These are phyloP conservation scores for Takifugu rubripes DNA, from an alignment of 2,797 vertebrate species.

Conservation along the genomic window DNA sequence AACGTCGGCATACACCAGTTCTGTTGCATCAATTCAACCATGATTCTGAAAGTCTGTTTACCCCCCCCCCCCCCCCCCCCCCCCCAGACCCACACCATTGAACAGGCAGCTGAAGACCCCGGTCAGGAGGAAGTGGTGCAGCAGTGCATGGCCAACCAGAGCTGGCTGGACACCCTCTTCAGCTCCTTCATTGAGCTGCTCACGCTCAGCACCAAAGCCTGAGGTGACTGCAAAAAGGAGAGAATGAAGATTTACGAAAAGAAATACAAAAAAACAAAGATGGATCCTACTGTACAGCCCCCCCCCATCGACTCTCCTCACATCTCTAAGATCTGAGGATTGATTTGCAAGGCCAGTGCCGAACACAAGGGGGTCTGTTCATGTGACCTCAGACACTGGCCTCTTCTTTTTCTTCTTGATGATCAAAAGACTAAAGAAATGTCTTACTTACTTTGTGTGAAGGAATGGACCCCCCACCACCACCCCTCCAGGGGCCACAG, in stretches of 20 bases:
- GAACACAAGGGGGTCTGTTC: slow-evolving; percentile 53
- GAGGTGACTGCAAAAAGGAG: slow-evolving; percentile 37
- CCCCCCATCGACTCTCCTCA: slow-evolving; percentile 39
- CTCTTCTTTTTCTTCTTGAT: slow-evolving; percentile 63
- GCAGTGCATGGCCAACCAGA: slow-evolving; percentile 95
- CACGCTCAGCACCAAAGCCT: slow-evolving; percentile 82
- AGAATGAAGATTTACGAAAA: slow-evolving; percentile 32
- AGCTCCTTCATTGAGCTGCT: slow-evolving; percentile 92
- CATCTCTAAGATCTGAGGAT: slow-evolving; percentile 59
- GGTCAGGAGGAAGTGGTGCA: slow-evolving; percentile 95
- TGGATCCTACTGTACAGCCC: slow-evolving; percentile 68
- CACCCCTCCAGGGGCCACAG: slow-evolving; percentile 34
- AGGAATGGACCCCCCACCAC: slow-evolving; percentile 41
- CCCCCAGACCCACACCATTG: slow-evolving; percentile 86
- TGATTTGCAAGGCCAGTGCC: slow-evolving; percentile 57
- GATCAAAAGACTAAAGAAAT: slow-evolving; percentile 68
- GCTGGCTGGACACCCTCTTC: slow-evolving; percentile 91
- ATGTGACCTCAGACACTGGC: slow-evolving; percentile 62
- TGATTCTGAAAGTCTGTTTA: background rate
- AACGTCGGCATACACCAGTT: too few relatives aligned
- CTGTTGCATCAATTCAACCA: background rate
- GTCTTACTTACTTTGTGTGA: slow-evolving; percentile 56
- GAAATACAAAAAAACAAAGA: slow-evolving; percentile 28
- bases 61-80: background rate
- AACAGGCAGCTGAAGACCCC: slow-evolving; percentile 88